A percentile compares a stretch with the other conserved stretches of the same genome.
phyloP scores from a whole-genome alignment of 2,888 invertebrate genomes.

The Andrena bicolor region DNA sequence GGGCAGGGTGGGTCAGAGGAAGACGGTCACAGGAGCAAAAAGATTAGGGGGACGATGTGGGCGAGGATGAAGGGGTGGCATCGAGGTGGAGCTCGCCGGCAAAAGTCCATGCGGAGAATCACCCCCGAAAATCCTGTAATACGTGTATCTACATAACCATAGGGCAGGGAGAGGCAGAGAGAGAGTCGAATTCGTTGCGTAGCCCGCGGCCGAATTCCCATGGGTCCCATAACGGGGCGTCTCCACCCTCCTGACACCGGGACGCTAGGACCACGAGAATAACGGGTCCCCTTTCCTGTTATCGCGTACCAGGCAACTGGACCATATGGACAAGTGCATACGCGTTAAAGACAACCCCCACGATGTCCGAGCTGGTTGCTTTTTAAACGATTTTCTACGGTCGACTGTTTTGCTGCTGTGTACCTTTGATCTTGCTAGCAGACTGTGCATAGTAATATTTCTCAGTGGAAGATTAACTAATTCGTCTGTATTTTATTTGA shows the following conservation, averaged over 20 bases:
- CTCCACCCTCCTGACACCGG: constrained; percentile 70
- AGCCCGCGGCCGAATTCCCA: constrained; percentile 81
- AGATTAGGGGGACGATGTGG: constrained; percentile 27
- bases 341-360: constrained; percentile 67
- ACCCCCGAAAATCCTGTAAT: constrained; percentile 67
- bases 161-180: constrained; percentile 10
- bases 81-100: constrained; percentile 35
- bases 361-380: constrained; percentile 45
- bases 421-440: constrained; percentile 21
- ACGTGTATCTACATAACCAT: constrained; percentile 71
- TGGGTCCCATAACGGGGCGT: constrained; percentile 81
- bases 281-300: constrained; percentile 67
- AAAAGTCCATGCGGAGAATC: constrained; percentile 61
- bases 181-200: constrained; percentile 68
- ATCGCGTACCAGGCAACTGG: constrained; percentile 69
- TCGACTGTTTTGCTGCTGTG: constrained; percentile 10
- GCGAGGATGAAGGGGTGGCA: constrained; percentile 19
- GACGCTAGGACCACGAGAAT: constrained; percentile 55
- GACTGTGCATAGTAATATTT: background rate
- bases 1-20: background rate
- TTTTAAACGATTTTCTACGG: constrained; percentile 60
- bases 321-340: constrained; percentile 76
- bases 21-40: constrained; percentile 28
- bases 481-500: background rate
- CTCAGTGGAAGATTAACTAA: background rate